Evolutionary conservation across 2,113 vertebrate species (phyloP), one percentile per base, ranked within the genome.

Genomic region (Paedocypris sp.): DNA sequence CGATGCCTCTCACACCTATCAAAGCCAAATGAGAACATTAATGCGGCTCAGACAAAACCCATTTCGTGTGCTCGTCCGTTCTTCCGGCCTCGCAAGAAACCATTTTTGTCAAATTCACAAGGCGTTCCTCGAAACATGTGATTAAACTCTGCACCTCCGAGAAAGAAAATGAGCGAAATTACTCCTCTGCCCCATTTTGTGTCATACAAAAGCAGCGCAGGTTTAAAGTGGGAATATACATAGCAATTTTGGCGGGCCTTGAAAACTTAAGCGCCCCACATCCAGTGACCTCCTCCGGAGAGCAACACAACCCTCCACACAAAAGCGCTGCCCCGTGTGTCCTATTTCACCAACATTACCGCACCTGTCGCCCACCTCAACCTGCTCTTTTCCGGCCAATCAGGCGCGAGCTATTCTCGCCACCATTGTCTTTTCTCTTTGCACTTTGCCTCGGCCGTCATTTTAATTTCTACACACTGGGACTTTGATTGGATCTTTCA

Each of bases 221-320:
- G 22, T 49, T 50, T 20, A n/a, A 42, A 42, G 56, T 8, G 42
- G 49, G 38, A 47, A 60, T 60, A 68, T 49, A 68, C 50, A 58
- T 53, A 59, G 15, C 31, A 9, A 25, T 19, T 43, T 26, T 35
- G 19, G 6, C 9, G 13, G 43, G 36, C 52, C 43, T 33, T 48
- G 18, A 64, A 52, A 47, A 60, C 38, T 63, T 5, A 63, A 62
- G 29, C 2, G n/a, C 4, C 16, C 29, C 54, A 45, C 26, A 22
- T 58, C 16, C n/a, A 41, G 5, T 15, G 39, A 58, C 25, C 53
- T 32, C 46, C 41, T 48, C 47, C 11, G 31, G 13, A 23, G 46
- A 35, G 61, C 68, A 70, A 69, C 50, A 54, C 43, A 47, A 25
- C 22, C 1, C 48, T 56, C 26, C 60, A 56, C 57, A 64, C 52